Conservation (phyloP, 2,888 invertebrate species). For the Callosobruchus maculatus region DNA sequence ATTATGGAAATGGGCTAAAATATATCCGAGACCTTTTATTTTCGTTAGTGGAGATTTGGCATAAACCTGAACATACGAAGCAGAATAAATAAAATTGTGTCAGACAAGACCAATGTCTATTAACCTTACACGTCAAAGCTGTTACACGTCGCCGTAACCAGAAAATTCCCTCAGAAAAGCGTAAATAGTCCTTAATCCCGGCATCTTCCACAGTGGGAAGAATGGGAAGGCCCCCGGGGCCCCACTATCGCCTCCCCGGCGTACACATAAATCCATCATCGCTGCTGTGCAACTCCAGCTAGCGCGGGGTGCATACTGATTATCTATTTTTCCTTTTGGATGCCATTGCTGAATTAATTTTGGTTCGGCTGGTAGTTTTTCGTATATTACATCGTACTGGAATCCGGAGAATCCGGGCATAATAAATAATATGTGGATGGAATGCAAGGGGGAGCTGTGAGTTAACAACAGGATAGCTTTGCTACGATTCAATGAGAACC, state of each 20-base stretch:
- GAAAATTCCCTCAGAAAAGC: background rate
- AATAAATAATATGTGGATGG: background rate
- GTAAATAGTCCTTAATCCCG: background rate
- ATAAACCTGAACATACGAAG: no score
- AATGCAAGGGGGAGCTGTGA: background rate
- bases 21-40: no score
- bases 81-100: no score
- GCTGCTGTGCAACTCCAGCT: conserved; percentile 19
- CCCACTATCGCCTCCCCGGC: conserved; percentile 10
- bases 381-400: conserved; percentile 5
- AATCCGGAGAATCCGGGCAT: background rate
- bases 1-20: no score
- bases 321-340: conserved; percentile 30
- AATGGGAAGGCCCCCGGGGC: background rate
- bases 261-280: conserved; percentile 30
- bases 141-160: background rate
- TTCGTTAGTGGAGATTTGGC: no score
- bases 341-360: conserved; percentile 16
- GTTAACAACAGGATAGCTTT: background rate
- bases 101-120: background rate
- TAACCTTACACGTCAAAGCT: background rate
- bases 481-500: background rate
- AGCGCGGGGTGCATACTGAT: conserved; percentile 37
- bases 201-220: background rate
- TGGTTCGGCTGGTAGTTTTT: conserved; percentile 12